Evolutionary conservation across 2,888 invertebrate species (phyloP), one percentile per base, ranked within the genome.

Genomic region (Pinctada fucata): DNA sequence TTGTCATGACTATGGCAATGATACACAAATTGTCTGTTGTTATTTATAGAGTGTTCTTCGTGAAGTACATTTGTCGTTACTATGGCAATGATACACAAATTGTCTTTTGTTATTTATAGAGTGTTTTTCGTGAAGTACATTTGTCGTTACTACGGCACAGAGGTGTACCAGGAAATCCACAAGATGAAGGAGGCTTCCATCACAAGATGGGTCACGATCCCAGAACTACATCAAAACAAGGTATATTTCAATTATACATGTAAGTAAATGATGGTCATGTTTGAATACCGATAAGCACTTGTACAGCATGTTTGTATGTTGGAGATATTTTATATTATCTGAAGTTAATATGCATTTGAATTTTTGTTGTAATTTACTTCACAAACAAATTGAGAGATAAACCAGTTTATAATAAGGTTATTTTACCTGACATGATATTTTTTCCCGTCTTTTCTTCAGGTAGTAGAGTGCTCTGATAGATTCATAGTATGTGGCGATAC

Each of bases 121-220:
- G 73, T 85, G 49, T 89, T 84, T 77, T 77, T 89, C 67, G 81
- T 90, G 72, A 87, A 87, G 72, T 85, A 85, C 73, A 74, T 90
- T 13, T 87, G 87, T 73, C 79, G 88, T n/a, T 75, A 83, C 45
- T 88, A 83, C 81, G 88, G 89, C 8, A 78, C 85, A 47, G 87
- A 88, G 78, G 77, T 74, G 10, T 85, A 88, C 69, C 82, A 86
- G n/a, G 74, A 50, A 48, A 70, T 86, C 10, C 75, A 68, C n/a
- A 64, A 49, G 10, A 73, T 64, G 31, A 80, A 76, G 76, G 79
- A 77, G 31, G 76, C 70, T 47, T 52, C 67, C 16, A 79, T 79
- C 50, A 51, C 80, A 6, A 65, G 80, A n/a, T 84, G 84, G 84
- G 48, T 82, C 2, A 76, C 51, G 10, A 68, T 74, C 48, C 78